Percentiles rank a stretch among this genome's conserved stretches.
phyloP scores from a whole-genome alignment of 2,888 invertebrate species.

The Cryptocheilus praepositus region DNA sequence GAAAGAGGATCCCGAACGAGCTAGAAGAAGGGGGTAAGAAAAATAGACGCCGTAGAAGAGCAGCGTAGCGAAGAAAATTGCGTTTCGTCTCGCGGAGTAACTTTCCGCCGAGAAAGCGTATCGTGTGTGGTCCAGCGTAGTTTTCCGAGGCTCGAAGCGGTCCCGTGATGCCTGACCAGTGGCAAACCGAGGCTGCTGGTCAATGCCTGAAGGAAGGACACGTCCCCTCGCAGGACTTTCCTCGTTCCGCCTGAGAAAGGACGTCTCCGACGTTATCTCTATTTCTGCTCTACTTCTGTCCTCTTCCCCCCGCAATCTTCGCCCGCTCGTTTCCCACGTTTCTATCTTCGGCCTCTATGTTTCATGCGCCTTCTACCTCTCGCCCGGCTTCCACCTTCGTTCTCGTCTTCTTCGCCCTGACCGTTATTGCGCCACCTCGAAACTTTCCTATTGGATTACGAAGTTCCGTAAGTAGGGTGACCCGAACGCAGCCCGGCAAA shows the following conservation, averaged over 20 bases:
- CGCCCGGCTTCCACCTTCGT: too few species aligned
- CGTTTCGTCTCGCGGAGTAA: slow-evolving; percentile 4
- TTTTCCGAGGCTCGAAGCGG: not conserved
- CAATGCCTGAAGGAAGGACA: not conserved
- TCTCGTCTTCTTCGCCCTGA: slow-evolving; percentile 11
- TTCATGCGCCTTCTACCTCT: slow-evolving; percentile 13
- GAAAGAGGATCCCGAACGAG: not conserved
- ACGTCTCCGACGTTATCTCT: too few species aligned
- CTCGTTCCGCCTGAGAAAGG: slow-evolving; percentile 8
- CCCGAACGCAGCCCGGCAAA: slow-evolving; percentile 51
- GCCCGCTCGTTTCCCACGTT: slow-evolving; percentile 43
- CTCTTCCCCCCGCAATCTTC: too few species aligned
- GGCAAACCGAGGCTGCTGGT: too few species aligned
- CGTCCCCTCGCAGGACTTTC: not conserved
- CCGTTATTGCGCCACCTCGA: slow-evolving; percentile 39
- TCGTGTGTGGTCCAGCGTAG: not conserved
- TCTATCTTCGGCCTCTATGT: not conserved
- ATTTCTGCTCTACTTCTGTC: too few species aligned
- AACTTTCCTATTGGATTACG: slow-evolving; percentile 46
- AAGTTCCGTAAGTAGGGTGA: slow-evolving; percentile 50
- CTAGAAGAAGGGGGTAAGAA: not conserved
- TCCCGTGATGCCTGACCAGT: not conserved
- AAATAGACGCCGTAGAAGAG: not conserved
- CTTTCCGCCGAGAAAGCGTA: too few species aligned
- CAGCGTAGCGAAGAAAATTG: not conserved